Conservation (phyloP, 2,797 vertebrate species). For the Pipistrellus nathusii region DNA sequence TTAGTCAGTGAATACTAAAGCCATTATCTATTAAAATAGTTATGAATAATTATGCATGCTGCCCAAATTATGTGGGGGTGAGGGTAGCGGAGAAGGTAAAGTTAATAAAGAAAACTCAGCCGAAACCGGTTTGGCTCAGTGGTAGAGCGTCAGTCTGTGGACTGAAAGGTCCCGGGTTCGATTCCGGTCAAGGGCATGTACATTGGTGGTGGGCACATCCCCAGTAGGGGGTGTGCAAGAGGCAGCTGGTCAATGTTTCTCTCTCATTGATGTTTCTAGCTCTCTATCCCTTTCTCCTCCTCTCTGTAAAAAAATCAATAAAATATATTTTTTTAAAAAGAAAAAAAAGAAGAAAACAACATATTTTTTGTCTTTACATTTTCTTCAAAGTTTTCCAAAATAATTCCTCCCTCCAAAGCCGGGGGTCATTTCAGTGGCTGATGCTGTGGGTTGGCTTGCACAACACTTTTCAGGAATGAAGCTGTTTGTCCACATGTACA, state of each 20-base stretch:
- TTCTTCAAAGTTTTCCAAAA: slow-evolving; percentile 10
- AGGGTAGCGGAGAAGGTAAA: neutral
- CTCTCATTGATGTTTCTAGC: too few species aligned
- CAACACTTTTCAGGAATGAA: slow-evolving; percentile 68
- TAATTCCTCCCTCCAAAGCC: neutral
- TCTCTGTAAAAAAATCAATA: too few species aligned
- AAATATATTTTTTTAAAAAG: too few species aligned
- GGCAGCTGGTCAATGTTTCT: too few species aligned
- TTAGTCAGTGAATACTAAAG: neutral
- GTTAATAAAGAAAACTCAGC: neutral
- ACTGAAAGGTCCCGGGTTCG: too few species aligned
- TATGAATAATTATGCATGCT: slow-evolving; percentile 34
- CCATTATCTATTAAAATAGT: neutral
- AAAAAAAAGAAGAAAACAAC: neutral
- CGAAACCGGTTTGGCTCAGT: too few species aligned
- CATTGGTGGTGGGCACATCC: too few species aligned
- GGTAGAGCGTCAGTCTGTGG: too few species aligned
- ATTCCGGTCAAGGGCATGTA: too few species aligned
- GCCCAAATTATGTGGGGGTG: neutral
- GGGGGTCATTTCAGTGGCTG: slow-evolving; percentile 26
- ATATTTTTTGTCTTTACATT: neutral
- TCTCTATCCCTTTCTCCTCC: too few species aligned
- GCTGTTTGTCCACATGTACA: neutral
- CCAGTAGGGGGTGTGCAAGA: too few species aligned
- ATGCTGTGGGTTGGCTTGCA: slow-evolving; percentile 38